Evolutionary conservation across 2,888 invertebrate genomes (phyloP).

Genomic region (Tuta absoluta): DNA sequence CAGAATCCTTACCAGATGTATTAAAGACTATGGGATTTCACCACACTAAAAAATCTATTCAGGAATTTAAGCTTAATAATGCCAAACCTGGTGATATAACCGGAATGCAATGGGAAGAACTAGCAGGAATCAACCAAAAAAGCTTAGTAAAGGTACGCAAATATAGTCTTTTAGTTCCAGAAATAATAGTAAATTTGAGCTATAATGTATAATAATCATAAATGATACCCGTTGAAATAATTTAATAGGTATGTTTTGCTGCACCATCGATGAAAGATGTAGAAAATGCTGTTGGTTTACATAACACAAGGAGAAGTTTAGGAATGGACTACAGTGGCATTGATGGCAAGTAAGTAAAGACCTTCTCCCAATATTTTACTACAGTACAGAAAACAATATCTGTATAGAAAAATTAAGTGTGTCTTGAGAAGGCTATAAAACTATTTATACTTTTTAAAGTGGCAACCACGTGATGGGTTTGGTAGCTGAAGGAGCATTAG

Average conservation of each 20-base stretch:
- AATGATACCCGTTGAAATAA: not conserved
- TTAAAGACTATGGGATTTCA: not conserved
- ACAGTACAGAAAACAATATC: not conserved
- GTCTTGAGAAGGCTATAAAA: no score
- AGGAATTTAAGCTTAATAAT: not conserved
- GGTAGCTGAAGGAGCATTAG: conserved; percentile 73
- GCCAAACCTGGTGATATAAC: not conserved
- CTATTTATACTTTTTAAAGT: not conserved
- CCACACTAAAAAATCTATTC: not conserved
- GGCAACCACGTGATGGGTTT: conserved; percentile 72
- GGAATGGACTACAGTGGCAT: conserved; percentile 25
- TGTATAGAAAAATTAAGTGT: no score
- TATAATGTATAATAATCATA: not conserved
- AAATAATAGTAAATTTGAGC: not conserved
- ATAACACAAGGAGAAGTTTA: not conserved
- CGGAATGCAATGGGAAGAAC: not conserved
- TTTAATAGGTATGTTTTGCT: conserved; percentile 17
- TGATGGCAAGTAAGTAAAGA: conserved; percentile 14
- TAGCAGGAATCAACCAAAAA: not conserved
- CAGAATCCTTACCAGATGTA: not conserved
- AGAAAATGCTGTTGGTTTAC: conserved; percentile 11
- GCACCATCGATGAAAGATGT: conserved; percentile 18
- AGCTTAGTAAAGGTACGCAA: no score
- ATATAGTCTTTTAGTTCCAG: no score
- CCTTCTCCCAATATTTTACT: not conserved